Conservation (phyloP, 2,113 vertebrate genomes). For the Dasyprocta punctata region DNA sequence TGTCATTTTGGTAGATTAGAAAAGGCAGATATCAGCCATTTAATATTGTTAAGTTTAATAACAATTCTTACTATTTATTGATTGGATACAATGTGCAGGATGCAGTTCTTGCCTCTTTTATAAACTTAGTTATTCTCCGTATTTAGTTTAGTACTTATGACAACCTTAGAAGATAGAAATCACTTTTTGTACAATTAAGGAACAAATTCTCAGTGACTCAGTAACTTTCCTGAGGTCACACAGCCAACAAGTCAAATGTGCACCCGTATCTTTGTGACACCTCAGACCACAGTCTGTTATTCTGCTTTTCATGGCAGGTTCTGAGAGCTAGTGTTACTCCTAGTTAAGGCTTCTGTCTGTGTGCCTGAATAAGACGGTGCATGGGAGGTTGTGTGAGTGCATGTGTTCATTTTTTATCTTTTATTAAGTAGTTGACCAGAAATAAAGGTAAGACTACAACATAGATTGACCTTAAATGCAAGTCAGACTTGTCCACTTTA, state of each 20-base stretch:
- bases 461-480: neutral
- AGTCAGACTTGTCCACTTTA: neutral
- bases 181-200: neutral
- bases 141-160: neutral
- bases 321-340: neutral
- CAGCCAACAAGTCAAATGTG: neutral
- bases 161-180: neutral
- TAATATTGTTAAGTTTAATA: neutral
- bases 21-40: neutral
- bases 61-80: neutral
- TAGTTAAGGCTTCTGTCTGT: neutral
- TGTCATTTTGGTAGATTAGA: neutral
- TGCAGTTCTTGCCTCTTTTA: neutral
- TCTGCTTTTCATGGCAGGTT: neutral
- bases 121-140: neutral
- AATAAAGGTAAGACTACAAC: neutral
- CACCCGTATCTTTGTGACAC: neutral
- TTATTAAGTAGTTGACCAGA: neutral
- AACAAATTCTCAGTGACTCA: neutral
- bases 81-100: neutral
- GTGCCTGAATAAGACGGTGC: neutral
- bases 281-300: neutral
- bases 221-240: neutral
- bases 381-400: neutral
- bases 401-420: neutral